Evolutionary conservation across 1,140 invertebrate genomes (phyloP).

Genomic region (Bombus impatiens): DNA sequence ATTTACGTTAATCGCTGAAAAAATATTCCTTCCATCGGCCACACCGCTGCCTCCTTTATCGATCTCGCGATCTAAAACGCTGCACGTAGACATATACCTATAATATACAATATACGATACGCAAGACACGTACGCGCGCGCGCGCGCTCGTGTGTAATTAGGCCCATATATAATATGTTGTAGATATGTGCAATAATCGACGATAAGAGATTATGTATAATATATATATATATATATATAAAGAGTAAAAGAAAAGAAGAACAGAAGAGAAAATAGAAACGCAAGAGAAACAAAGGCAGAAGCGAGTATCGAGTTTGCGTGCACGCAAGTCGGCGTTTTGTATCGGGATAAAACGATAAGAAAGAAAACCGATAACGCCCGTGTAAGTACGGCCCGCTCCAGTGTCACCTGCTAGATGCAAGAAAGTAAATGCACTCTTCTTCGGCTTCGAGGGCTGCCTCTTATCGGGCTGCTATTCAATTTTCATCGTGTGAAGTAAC

Average conservation of each 20-base stretch:
- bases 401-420: constrained; percentile 4
- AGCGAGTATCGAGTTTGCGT: constrained; percentile 46
- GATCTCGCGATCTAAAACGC: not conserved
- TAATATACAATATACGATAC: not conserved
- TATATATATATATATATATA: not conserved
- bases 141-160: not conserved
- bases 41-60: not conserved
- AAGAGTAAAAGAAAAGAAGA: not conserved
- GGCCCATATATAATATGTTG: constrained; percentile 1
- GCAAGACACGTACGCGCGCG: too few species aligned
- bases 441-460: constrained; percentile 32
- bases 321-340: constrained; percentile 23
- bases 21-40: not conserved
- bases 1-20: not conserved
- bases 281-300: constrained; percentile 42
- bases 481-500: constrained; percentile 21
- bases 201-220: constrained; percentile 47
- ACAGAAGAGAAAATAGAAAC: not conserved
- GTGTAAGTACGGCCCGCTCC: not conserved
- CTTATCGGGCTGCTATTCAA: constrained; percentile 43
- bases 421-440: constrained; percentile 42
- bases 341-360: not conserved
- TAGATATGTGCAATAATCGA: constrained; percentile 65
- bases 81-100: not conserved
- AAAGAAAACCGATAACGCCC: constrained; percentile 19